Percentiles rank a stretch among this genome's conserved stretches.
Evolutionary conservation across 1,140 invertebrate species (phyloP).

Genomic region (Danaus plexippus): DNA sequence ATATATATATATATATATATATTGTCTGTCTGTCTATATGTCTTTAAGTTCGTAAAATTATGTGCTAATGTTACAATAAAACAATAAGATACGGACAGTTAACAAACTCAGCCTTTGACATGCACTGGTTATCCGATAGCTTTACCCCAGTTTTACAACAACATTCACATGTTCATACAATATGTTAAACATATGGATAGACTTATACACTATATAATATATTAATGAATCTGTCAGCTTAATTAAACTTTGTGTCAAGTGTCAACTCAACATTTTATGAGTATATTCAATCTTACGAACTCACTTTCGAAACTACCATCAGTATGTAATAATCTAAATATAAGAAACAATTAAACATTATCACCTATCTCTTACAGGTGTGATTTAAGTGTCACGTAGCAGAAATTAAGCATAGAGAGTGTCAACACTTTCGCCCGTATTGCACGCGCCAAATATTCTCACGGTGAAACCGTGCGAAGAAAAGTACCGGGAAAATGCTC

Average conservation of each 20-base stretch:
- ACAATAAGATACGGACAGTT: slow-evolving; percentile 39
- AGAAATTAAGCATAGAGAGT: slow-evolving; percentile 39
- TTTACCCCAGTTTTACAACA: slow-evolving; percentile 8
- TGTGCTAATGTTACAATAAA: slow-evolving; percentile 22
- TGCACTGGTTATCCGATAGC: slow-evolving; percentile 38
- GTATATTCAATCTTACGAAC: not conserved
- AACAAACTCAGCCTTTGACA: slow-evolving; percentile 39
- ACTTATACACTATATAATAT: not conserved
- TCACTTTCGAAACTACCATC: not conserved
- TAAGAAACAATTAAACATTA: slow-evolving; percentile 23
- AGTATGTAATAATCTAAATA: slow-evolving; percentile 14
- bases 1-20: too few species aligned
- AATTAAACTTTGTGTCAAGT: too few species aligned
- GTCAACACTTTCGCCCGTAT: slow-evolving; percentile 58
- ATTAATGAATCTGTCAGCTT: too few species aligned
- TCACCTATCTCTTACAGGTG: slow-evolving; percentile 56
- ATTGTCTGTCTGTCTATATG: too few species aligned
- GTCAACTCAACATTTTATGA: not conserved
- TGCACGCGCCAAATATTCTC: slow-evolving; percentile 45
- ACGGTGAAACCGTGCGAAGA: slow-evolving; percentile 65
- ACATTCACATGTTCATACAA: slow-evolving; percentile 3
- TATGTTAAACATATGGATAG: not conserved
- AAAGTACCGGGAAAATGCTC: slow-evolving; percentile 55
- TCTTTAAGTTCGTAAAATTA: slow-evolving; percentile 2
- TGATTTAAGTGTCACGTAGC: slow-evolving; percentile 45